Base-by-base conservation (phyloP, 2,797 vertebrate species). In the Gambelia wislizenii region DNA sequence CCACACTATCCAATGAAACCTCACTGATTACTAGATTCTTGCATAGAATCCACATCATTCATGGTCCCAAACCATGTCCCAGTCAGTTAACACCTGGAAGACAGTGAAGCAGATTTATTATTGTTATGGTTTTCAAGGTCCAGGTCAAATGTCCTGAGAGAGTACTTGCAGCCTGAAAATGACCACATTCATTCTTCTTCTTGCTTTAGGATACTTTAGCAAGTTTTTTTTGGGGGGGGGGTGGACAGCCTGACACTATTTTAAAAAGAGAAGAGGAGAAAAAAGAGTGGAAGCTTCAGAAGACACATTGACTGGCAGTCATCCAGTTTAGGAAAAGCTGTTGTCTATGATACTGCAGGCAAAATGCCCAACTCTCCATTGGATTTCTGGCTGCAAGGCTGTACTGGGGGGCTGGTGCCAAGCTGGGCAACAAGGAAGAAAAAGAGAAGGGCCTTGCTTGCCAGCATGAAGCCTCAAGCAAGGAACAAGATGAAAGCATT, bases 341-440 rank as follows among this genome's bases (percentile, higher is more conserved):
- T 61, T 78, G 84, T 83, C 42, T 83, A 13, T 83, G 79, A 72
- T 89, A 89, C 52, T 64, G 33, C 54, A 86, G 74, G 80, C 64
- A 88, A 84, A 86, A 56, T 64, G 84, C 74, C 84, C 64, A 83
- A 83, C 42, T 86, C 72, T 14, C 79, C 49, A 56, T 77, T 86
- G 79, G 80, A 64, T 91, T 83, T 74, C 52, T 86, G 84, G 79
- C 84, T 52, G n/a, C 84, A 72, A 72, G 84, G 64, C 61, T 83
- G 8, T 76, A 42, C 36, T 49, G 44, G 42, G n/a, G 54, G 25
- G 61, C 59, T 70, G 72, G 14, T 86, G 87, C 84, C 84, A 89
- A 86, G 44, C 49, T 89, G 64, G 64, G 64, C 44, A 83, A 42
- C 64, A 86, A 64, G 44, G 47, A 44, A 47, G n/a, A 61, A 83